These are phyloP conservation scores for Cyanoliseus patagonus DNA, from an alignment of 2,113 vertebrate genomes.

Conservation along the genomic window DNA sequence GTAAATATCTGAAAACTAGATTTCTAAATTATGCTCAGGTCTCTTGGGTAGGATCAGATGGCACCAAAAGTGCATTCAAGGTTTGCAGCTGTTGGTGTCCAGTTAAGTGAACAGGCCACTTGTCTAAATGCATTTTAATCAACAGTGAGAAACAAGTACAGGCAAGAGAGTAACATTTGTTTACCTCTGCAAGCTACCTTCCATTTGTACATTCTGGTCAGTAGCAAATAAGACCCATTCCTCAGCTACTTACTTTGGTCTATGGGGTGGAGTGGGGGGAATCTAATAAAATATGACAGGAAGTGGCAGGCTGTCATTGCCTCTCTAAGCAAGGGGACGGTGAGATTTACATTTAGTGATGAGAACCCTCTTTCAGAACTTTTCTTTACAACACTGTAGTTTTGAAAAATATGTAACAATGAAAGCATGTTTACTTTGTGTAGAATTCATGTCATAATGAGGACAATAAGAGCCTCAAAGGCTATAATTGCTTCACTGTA, in stretches of 20 bases:
- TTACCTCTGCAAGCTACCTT: background rate
- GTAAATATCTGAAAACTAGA: background rate
- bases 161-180: background rate
- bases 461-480: slow-evolving; percentile 72
- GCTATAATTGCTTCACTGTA: slow-evolving; percentile 74
- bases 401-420: slow-evolving; percentile 54
- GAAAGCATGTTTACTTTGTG: slow-evolving; percentile 66
- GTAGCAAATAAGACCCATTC: background rate
- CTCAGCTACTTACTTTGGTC: background rate
- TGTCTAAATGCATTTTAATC: background rate
- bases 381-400: slow-evolving; percentile 11
- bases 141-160: background rate
- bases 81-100: background rate
- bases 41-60: background rate
- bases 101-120: background rate
- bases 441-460: slow-evolving; percentile 69
- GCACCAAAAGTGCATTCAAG: background rate
- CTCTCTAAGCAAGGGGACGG: background rate
- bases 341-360: background rate
- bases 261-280: rapidly evolving
- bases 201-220: background rate
- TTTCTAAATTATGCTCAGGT: background rate
- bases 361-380: slow-evolving; percentile 27
- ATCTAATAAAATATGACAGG: background rate
- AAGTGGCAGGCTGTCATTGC: background rate